Evolutionary conservation across 35 echinoderm and acorn worm species (phyloP).

Genomic region (Chiridota heheva): DNA sequence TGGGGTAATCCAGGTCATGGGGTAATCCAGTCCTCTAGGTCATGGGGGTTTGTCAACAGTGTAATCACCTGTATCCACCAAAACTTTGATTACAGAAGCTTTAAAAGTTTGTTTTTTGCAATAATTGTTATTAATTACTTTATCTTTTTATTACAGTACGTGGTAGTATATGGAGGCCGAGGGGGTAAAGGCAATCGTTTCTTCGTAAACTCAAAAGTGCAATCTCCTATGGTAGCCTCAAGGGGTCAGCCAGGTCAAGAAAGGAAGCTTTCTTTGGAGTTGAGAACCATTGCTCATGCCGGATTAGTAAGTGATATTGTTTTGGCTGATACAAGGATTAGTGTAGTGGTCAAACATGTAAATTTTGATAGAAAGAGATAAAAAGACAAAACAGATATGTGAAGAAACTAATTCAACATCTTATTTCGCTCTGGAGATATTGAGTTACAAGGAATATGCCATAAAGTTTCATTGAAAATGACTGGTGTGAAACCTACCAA

Average conservation of each 20-base stretch:
- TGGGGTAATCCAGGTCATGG: neutral
- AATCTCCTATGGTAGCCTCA: conserved; percentile 69
- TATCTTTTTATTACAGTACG: conserved; percentile 39
- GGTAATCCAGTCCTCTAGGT: neutral
- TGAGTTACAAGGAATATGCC: neutral
- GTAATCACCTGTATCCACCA: neutral
- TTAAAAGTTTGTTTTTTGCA: neutral
- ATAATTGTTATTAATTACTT: neutral
- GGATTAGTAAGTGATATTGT: conserved; percentile 68
- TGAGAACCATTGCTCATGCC: conserved; percentile 84
- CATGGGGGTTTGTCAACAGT: neutral
- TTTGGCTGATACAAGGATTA: too few relatives aligned
- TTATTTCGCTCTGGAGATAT: too few relatives aligned
- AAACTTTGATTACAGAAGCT: neutral
- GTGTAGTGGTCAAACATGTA: too few relatives aligned
- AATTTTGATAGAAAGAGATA: too few relatives aligned
- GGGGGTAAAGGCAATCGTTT: conserved; percentile 77
- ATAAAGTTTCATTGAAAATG: too few relatives aligned
- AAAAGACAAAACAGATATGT: too few relatives aligned
- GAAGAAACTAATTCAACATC: too few relatives aligned
- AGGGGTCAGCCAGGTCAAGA: conserved; percentile 63
- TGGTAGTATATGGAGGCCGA: conserved; percentile 63
- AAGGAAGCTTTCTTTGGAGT: conserved; percentile 59
- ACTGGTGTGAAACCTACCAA: too few relatives aligned
- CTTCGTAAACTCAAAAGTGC: conserved; percentile 59